Conservation (phyloP, 2,888 invertebrate species). For the Eristalis pertinax region DNA sequence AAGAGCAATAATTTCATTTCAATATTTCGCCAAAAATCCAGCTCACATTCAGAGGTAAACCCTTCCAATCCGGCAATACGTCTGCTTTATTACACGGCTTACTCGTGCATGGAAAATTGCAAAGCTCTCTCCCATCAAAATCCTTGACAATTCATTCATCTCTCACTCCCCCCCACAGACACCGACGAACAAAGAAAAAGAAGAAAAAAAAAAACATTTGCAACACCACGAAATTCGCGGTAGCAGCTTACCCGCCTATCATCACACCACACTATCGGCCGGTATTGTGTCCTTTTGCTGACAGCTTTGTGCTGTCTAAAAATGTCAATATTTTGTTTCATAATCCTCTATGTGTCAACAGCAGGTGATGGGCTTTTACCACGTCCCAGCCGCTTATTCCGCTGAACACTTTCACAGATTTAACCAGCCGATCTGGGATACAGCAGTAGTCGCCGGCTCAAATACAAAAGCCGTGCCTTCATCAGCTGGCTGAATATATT, state of each 20-base stretch:
- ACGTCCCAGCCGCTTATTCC: neutral
- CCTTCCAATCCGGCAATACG: neutral
- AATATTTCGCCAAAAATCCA: constrained; percentile 2
- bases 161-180: too few relatives aligned
- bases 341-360: constrained; percentile 40
- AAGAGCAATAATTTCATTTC: constrained; percentile 14
- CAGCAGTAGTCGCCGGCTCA: neutral
- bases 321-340: constrained; percentile 27
- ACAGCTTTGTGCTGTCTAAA: neutral
- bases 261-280: neutral
- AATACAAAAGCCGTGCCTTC: neutral
- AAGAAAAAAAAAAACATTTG: neutral
- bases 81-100: constrained; percentile 11
- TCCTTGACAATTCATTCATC: neutral
- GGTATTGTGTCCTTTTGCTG: neutral
- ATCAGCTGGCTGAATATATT: neutral
- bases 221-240: neutral
- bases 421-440: neutral
- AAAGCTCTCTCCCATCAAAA: constrained; percentile 9
- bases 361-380: neutral
- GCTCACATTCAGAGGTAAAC: neutral
- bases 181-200: neutral
- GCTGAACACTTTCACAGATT: neutral
- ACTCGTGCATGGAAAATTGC: neutral
- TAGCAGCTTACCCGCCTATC: neutral